Evolutionary conservation across 2,888 invertebrate genomes (phyloP).

Genomic region (Minunthozetes semirufus): DNA sequence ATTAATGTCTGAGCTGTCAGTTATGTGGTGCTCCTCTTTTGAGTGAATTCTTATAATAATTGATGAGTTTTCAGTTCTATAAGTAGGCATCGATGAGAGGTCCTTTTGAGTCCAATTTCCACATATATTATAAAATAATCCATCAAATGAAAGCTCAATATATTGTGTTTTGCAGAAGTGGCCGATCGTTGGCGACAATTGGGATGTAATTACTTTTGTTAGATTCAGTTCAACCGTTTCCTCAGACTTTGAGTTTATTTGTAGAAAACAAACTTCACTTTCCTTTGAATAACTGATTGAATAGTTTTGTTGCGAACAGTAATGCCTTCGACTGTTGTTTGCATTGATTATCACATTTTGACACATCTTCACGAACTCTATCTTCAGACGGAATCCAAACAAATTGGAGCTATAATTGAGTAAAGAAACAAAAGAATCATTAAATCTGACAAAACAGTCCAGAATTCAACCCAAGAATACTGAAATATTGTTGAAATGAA

Average conservation of each 20-base stretch:
- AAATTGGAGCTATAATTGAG: neutral
- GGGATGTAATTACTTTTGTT: conserved; percentile 10
- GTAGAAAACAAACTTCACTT: neutral
- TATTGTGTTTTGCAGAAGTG: neutral
- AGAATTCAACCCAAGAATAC: neutral
- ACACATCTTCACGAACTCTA: conserved; percentile 19
- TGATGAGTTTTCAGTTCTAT: neutral
- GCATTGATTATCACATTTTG: neutral
- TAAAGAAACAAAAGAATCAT: neutral
- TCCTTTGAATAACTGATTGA: conserved; percentile 19
- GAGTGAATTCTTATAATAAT: conserved; percentile 1
- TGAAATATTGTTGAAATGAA: no score
- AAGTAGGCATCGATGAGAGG: neutral
- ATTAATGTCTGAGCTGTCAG: neutral
- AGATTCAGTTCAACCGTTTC: neutral
- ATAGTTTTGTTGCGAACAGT: conserved; percentile 2
- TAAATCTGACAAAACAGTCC: no score
- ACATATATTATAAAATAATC: neutral
- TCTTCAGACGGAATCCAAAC: conserved; percentile 3
- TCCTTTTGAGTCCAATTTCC: conserved; percentile 11
- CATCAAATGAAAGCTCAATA: neutral
- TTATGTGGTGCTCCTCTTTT: neutral
- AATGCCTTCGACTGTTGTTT: neutral
- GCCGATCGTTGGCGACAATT: neutral
- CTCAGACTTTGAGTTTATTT: neutral